Percentiles rank a stretch among this genome's conserved stretches.
Evolutionary conservation across 2,113 vertebrate species (phyloP).

Genomic region (Pedionomus torquatus): DNA sequence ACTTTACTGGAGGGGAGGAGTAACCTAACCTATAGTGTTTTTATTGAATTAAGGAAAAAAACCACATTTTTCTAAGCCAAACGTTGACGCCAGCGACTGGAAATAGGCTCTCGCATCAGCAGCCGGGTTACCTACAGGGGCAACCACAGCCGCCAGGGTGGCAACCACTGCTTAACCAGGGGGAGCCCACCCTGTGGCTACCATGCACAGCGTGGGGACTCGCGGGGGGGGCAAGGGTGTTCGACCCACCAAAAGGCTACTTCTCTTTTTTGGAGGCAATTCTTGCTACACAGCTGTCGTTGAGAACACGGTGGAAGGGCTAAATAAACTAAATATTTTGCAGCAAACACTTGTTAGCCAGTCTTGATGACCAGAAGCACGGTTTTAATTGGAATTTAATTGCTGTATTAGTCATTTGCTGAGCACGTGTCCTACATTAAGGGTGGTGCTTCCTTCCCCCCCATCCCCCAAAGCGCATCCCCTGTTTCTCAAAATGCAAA

Average conservation of each 20-base stretch:
- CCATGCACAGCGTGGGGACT: accelerated
- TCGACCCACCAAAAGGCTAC: neutral
- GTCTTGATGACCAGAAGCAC: neutral
- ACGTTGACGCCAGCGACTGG: neutral
- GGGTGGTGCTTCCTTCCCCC: neutral
- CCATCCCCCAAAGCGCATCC: neutral
- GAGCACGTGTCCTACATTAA: neutral
- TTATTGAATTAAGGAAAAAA: neutral
- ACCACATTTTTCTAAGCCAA: neutral
- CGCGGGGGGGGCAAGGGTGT: neutral
- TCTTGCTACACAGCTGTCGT: neutral
- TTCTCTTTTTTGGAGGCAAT: neutral
- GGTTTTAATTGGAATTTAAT: neutral
- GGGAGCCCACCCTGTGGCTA: neutral
- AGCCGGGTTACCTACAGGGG: neutral
- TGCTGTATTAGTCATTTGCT: neutral
- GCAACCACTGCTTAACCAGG: neutral
- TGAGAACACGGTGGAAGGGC: neutral
- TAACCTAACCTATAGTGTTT: neutral
- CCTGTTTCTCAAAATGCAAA: neutral
- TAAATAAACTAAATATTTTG: neutral
- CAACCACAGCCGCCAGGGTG: too few relatives aligned
- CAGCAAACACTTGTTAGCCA: neutral
- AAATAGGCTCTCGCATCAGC: neutral
- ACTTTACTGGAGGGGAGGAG: too few relatives aligned